Evolutionary conservation across 2,888 invertebrate genomes (phyloP).

Genomic region (Chironomus riparius): DNA sequence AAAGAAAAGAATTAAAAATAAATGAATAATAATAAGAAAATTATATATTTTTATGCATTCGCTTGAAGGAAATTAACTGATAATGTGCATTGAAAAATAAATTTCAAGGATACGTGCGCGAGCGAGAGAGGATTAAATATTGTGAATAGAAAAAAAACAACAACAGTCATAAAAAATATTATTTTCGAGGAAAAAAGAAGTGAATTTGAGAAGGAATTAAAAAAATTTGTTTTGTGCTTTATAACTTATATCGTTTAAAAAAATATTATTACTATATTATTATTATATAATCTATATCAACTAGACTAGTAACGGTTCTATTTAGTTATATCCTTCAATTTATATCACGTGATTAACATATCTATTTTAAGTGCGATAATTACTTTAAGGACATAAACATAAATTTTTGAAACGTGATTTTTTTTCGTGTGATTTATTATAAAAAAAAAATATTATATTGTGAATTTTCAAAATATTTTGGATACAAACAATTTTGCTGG

Average conservation of each 20-base stretch:
- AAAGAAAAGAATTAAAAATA: too few species aligned
- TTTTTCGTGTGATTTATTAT: too few species aligned
- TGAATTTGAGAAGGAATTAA: too few species aligned
- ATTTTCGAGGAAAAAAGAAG: background rate
- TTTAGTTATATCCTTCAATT: background rate
- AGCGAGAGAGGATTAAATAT: background rate
- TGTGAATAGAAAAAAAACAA: background rate
- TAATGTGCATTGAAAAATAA: conserved; percentile 10
- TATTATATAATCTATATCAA: background rate
- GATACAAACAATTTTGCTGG: too few species aligned
- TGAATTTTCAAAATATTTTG: too few species aligned
- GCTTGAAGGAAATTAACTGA: conserved; percentile 10
- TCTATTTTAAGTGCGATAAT: too few species aligned
- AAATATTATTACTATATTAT: too few species aligned
- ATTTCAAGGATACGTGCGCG: background rate
- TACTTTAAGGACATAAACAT: background rate
- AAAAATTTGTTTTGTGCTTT: too few species aligned
- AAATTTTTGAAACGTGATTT: background rate
- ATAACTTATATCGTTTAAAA: too few species aligned
- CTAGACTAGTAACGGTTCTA: background rate
- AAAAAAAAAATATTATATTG: too few species aligned
- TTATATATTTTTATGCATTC: background rate
- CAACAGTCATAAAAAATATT: background rate
- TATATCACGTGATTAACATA: background rate
- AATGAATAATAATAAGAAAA: too few species aligned